Evolutionary conservation across 2,888 invertebrate species (phyloP), one percentile per base, ranked within the genome.

Genomic region (Lochmaea capreae): DNA sequence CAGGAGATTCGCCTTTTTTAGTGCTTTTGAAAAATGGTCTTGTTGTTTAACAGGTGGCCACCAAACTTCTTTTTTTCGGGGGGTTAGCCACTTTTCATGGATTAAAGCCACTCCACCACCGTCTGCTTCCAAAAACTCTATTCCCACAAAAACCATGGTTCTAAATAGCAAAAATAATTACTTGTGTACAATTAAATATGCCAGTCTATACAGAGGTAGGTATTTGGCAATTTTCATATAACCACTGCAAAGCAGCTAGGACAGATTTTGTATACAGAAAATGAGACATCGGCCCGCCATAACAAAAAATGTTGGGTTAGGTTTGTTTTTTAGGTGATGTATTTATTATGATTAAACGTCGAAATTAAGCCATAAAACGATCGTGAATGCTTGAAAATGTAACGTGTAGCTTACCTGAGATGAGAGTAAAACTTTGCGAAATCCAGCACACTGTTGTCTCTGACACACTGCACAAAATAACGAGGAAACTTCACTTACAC

Each of bases 1-100:
- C 49, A 49, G 43, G 67, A 39, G 59, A 68, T 43, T 68, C 68
- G 14, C 68, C 61, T 43, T 14, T 58, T 59, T 59, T 3, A 59
- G 42, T 4, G 33, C 61, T 62, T 67, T 68, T 5, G n/a, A 18
- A 68, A 63, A 57, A 33, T 39, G 43, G 14, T 67, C 43, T 14
- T 69, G 61, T 16, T 61, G 18, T 61, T 69, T 69, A 33, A 43
- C n/a, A 49, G 72, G 67, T n/a, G 72, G 72, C 72, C 72, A 72
- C 52, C 54, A 72, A 26, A 72, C 72, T 61, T 67, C 46, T 18
- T 67, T 59, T 72, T 72, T 72, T 43, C 67, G 57, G 46, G 72
- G 72, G 46, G 72, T 72, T 14, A 72, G 39, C 67, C 72, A 72
- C 61, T 67, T 72, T 62, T 67, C 54, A 52, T 66, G 62, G 42